Evolutionary conservation across 2,888 invertebrate species (phyloP).

Genomic region (Beris morrisii): DNA sequence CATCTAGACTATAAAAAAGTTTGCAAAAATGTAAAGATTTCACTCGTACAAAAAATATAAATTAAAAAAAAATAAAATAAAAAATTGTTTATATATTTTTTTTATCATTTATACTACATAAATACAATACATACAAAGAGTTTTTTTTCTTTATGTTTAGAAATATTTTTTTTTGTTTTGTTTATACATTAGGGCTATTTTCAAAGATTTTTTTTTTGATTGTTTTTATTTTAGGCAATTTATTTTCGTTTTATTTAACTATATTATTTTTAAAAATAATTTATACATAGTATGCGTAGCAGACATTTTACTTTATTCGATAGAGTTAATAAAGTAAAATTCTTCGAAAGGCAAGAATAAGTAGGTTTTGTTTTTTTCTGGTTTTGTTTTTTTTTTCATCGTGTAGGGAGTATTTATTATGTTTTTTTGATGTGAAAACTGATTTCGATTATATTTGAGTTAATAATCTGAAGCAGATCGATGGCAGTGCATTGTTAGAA

Average conservation of each 20-base stretch:
- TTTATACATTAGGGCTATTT: conserved; percentile 4
- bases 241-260: not conserved
- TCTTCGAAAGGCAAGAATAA: conserved; percentile 4
- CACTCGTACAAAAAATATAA: too few species aligned
- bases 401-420: not conserved
- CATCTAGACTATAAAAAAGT: too few species aligned
- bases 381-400: not conserved
- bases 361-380: not conserved
- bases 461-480: too few species aligned
- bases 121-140: conserved; percentile 37
- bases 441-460: too few species aligned
- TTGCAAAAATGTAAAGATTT: too few species aligned
- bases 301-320: not conserved
- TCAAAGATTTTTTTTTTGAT: not conserved
- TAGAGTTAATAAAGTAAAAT: not conserved
- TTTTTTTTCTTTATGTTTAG: conserved; percentile 32
- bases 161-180: conserved; percentile 16
- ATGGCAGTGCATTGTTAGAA: too few species aligned
- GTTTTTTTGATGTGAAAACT: too few species aligned
- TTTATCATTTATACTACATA: conserved; percentile 38
- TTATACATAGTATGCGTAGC: too few species aligned
- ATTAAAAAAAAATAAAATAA: not conserved
- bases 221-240: not conserved
- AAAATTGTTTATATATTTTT: conserved; percentile 28
- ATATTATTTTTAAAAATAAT: not conserved